Evolutionary conservation across 2,888 invertebrate genomes (phyloP).

Genomic region (Timema cristinae): DNA sequence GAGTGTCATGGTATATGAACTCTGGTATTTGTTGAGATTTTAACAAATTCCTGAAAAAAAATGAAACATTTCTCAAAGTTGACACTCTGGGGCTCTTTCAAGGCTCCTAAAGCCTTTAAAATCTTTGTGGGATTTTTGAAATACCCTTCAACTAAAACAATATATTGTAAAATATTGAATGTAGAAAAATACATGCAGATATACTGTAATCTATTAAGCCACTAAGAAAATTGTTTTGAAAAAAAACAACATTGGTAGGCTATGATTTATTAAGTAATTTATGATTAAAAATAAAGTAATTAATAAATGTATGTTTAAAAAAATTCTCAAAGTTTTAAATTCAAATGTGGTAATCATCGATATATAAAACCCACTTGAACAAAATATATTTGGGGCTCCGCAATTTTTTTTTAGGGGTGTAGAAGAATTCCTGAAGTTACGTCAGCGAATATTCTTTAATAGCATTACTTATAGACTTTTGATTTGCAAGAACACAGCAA

Average conservation of each 20-base stretch:
- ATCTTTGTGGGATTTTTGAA: too few relatives aligned
- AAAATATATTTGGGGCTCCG: too few relatives aligned
- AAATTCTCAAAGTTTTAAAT: not conserved
- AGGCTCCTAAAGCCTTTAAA: too few relatives aligned
- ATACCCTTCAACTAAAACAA: too few relatives aligned
- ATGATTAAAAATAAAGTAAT: not conserved
- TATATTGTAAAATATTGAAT: too few relatives aligned
- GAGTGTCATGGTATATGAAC: conserved; percentile 47
- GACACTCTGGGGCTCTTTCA: too few relatives aligned
- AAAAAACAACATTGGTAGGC: not conserved
- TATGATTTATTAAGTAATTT: not conserved
- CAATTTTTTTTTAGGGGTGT: not conserved
- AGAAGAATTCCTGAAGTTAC: not conserved
- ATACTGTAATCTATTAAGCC: not conserved
- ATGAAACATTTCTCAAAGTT: not conserved
- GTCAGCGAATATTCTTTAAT: not conserved
- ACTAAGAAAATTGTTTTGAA: not conserved
- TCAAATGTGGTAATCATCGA: too few relatives aligned
- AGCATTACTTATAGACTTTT: too few relatives aligned
- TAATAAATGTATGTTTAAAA: not conserved
- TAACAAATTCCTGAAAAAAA: conserved; percentile 17
- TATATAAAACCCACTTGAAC: too few relatives aligned
- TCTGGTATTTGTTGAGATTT: conserved; percentile 45
- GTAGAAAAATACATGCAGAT: not conserved
- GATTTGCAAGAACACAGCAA: too few relatives aligned